Base-by-base conservation (phyloP, 2,888 invertebrate genomes). In the Augiades crinisus region DNA sequence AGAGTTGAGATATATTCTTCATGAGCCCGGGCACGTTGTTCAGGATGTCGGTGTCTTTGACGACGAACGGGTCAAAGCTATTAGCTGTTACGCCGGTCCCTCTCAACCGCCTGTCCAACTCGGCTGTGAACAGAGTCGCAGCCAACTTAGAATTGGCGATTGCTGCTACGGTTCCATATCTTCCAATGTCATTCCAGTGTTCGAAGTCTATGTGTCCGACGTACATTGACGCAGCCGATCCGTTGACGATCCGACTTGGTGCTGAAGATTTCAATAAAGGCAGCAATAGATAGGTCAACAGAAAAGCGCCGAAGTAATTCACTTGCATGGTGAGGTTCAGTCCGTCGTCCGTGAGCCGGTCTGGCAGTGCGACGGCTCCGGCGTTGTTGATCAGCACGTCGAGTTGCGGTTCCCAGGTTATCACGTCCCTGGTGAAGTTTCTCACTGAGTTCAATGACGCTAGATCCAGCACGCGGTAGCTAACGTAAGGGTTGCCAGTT, bases 291-390 rank as follows among this genome's bases (percentile, higher is more conserved):
- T 92, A 93, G 0, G 94, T 95, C 27, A 95, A 84, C 31, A 95
- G 78, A 69, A 95, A 95, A 0, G 92, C 91, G 5, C 94, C 94
- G 64, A 94, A 93, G 68, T 94, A 92, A 70, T 95, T 95, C 41
- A 93, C 91, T 67, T 94, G 94, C 91, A 94, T 92, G 1, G 91
- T 91, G 1, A 90, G 70, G 58, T 94, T 93, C 19, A 95, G 75
- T 0, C 93, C 93, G 59, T 95, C 94, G 60, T 91, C 87, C 0
- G 94, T 92, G 10, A 87, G 68, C 46, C 67, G 79, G 47, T 86
- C 81, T 0, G 83, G 78, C 0, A 84, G 60, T 0, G 75, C 85
- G 1, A 81, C 64, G 0, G 90, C 78, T n/a, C 92, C 92, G 1
- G 92, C 92, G 61, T 92, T 92, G 68, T 92, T 92, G 45, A 92